Evolutionary conservation across 1,140 invertebrate species (phyloP), one percentile per base, ranked within the genome.

Genomic region (Drosophila pruinosa): DNA sequence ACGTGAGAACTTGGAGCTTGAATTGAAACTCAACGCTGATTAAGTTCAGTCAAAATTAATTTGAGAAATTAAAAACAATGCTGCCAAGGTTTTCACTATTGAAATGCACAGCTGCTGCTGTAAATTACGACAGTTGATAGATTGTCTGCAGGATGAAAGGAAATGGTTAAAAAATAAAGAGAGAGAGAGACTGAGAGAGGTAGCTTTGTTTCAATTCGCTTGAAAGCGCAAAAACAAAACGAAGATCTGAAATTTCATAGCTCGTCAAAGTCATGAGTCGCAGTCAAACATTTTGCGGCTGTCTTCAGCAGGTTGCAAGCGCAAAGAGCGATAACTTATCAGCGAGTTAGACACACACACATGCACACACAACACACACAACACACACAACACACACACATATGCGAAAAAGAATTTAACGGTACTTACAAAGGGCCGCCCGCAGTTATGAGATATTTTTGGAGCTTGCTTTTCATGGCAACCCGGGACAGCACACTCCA

Each of bases 371-470:
- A 22, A 58, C 15, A 45, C 52, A 67, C 38, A 45, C 50, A 45
- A n/a, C n/a, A n/a, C n/a, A n/a, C n/a, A n/a, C n/a, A n/a, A n/a
- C 48, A 5, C 41, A 24, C 39, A 21, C 54, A 41, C 54, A 54
- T 10, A 34, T 39, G 43, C 10, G 14, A 14, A 41, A 63, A 50
- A 48, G 41, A 64, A 71, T 57, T 71, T 71, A 64, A 71, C 59
- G 61, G 57, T 62, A 24, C 36, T 61, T 61, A 50, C 50, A 63
- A 57, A 57, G 58, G 34, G 26, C 39, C 61, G 54, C 72, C 72
- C 72, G 68, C 68, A 75, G 67, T 64, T 74, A 65, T 75, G 48
- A 72, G 54, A 71, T 75, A 65, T 65, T 72, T 70, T 68, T 61
- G 26, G 15, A 12, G 26, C 24, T 4, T n/a, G n/a, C n/a, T n/a